phyloP scores from a whole-genome alignment of 2,888 invertebrate genomes.

The Rosalia funebris region DNA sequence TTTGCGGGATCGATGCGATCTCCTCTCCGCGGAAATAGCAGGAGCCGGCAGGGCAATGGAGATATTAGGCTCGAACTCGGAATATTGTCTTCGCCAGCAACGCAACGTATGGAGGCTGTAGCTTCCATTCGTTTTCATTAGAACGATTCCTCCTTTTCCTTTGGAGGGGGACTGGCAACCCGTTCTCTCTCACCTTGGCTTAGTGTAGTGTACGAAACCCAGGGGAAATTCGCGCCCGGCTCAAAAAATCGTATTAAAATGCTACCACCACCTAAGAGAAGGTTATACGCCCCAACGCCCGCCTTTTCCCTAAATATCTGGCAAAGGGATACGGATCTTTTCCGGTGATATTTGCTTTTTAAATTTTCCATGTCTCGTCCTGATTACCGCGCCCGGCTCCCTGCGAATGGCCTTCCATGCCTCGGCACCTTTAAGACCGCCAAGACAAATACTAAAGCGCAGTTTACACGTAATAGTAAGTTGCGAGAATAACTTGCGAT shows the following conservation, averaged over 20 bases:
- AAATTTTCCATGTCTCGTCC: conserved; percentile 41
- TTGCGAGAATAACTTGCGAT: no score
- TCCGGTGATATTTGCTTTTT: conserved; percentile 44
- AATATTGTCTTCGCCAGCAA: conserved; percentile 55
- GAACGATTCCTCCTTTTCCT: conserved; percentile 54
- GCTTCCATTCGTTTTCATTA: conserved; percentile 57
- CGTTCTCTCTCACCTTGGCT: conserved; percentile 48
- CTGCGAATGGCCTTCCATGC: conserved; percentile 10
- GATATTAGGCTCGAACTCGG: conserved; percentile 48
- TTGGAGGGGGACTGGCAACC: conserved; percentile 46
- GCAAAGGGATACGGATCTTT: conserved; percentile 41
- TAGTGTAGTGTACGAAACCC: conserved; percentile 42
- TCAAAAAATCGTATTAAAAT: conserved; percentile 56
- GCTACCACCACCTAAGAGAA: conserved; percentile 45
- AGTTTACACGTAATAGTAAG: no score
- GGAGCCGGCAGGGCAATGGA: conserved; percentile 39
- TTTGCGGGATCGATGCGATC: conserved; percentile 31
- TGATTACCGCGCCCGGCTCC: conserved; percentile 32
- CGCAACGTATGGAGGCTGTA: conserved; percentile 29
- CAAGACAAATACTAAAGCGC: no score
- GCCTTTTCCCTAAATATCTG: conserved; percentile 38
- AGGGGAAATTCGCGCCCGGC: conserved; percentile 51
- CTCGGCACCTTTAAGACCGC: conserved; percentile 23
- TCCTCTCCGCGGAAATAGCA: conserved; percentile 20
- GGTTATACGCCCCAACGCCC: conserved; percentile 39